phyloP scores from a whole-genome alignment of 2,888 invertebrate species.

The Yponomeuta cagnagella region DNA sequence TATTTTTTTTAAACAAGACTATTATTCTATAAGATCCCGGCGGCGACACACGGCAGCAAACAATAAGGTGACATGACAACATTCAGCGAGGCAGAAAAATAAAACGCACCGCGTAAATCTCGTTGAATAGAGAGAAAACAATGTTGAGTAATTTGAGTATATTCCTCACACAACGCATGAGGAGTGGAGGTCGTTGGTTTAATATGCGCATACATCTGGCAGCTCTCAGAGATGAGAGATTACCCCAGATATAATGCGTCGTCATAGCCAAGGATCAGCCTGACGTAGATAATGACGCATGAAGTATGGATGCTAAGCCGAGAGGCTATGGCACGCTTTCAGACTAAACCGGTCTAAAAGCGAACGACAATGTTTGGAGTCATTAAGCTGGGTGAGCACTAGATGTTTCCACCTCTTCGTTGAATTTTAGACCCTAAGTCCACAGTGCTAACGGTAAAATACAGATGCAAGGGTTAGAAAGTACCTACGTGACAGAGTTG shows the following conservation, averaged over 20 bases:
- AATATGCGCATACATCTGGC: slow-evolving; percentile 35
- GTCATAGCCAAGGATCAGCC: slow-evolving; percentile 13
- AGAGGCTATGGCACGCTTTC: background rate
- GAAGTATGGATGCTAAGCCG: slow-evolving; percentile 25
- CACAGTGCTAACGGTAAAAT: background rate
- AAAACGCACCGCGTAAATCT: background rate
- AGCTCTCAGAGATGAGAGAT: slow-evolving; percentile 28
- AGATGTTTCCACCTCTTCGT: background rate
- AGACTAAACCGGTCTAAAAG: background rate
- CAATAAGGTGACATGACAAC: background rate
- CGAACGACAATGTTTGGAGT: background rate
- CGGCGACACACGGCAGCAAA: background rate
- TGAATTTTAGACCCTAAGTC: background rate
- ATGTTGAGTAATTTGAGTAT: background rate
- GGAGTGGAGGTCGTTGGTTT: slow-evolving; percentile 8
- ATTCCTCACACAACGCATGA: background rate
- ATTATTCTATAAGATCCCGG: too few species aligned
- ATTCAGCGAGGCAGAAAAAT: background rate
- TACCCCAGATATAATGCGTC: slow-evolving; percentile 23
- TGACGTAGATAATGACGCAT: slow-evolving; percentile 35
- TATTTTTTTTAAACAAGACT: too few species aligned
- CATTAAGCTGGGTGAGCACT: background rate
- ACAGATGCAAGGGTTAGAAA: background rate
- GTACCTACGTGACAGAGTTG: too few species aligned
- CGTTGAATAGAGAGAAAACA: background rate